A percentile compares a stretch with the other conserved stretches of the same genome.
Evolutionary conservation across 2,113 vertebrate species (phyloP).

Genomic region (Anoplopoma fimbria): DNA sequence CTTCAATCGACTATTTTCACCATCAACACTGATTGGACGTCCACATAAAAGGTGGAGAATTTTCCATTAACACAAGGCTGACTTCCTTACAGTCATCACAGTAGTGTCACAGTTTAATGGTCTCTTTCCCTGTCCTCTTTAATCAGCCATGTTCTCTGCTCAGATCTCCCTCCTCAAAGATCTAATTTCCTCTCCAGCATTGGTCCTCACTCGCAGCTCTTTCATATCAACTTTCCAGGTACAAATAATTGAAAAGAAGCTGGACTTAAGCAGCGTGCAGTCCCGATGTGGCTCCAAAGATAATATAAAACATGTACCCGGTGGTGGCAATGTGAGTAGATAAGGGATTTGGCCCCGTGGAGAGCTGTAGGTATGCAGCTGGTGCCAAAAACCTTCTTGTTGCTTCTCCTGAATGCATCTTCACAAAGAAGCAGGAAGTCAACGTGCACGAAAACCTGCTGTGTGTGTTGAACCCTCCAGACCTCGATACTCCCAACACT

Average conservation of each 20-base stretch:
- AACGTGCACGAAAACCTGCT: constrained; percentile 55
- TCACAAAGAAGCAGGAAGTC: constrained; percentile 41
- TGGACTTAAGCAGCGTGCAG: constrained; percentile 95
- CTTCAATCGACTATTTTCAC: too few species aligned
- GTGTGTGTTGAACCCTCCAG: constrained; percentile 45
- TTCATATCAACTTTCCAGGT: constrained; percentile 85
- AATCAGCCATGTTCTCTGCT: constrained; percentile 1
- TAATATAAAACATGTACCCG: constrained; percentile 94
- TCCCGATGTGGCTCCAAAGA: constrained; percentile 97
- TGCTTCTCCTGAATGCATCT: constrained; percentile 57
- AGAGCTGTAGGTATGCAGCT: constrained; percentile 13
- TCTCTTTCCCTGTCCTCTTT: neutral
- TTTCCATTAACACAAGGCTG: neutral
- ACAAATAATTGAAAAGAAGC: constrained; percentile 95
- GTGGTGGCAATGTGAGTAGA: constrained; percentile 95
- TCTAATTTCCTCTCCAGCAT: constrained; percentile 13
- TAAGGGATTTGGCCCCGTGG: neutral
- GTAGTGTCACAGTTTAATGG: neutral
- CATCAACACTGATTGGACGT: too few species aligned
- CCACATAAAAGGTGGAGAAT: too few species aligned
- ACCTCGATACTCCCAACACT: constrained; percentile 15
- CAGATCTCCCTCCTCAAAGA: neutral
- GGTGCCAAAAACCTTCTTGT: neutral
- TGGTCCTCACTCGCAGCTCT: constrained; percentile 46
- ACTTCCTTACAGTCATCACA: neutral